Conservation (phyloP, 2,113 vertebrate species). For the Acrocephalus arundinaceus region DNA sequence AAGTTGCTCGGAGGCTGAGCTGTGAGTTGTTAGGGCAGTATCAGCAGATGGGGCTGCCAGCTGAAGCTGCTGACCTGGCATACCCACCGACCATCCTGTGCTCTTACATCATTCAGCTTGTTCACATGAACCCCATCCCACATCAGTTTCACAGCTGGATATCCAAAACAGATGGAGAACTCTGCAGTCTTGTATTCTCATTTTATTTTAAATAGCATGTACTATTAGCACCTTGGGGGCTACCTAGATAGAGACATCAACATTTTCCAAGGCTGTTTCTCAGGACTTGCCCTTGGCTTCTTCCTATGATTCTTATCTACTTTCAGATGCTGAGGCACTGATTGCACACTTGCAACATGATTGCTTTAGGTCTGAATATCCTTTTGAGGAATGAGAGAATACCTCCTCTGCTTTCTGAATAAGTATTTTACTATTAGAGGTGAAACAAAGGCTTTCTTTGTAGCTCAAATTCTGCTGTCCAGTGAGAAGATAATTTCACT, state of each 20-base stretch:
- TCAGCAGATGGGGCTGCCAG: neutral
- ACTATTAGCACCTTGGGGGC: neutral
- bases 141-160: neutral
- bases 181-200: neutral
- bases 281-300: neutral
- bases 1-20: neutral
- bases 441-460: neutral
- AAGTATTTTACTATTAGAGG: neutral
- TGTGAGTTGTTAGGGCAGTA: neutral
- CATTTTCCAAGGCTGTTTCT: neutral
- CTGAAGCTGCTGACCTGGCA: neutral
- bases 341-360: neutral
- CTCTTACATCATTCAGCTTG: neutral
- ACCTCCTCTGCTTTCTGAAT: neutral
- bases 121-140: fast-evolving
- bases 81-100: neutral
- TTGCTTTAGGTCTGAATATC: neutral
- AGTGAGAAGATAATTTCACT: neutral
- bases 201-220: neutral
- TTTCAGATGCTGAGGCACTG: neutral
- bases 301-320: neutral
- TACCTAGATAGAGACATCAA: neutral
- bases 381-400: neutral
- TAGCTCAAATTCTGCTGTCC: neutral
- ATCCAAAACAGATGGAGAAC: neutral